These are phyloP conservation scores for Prenolepis imparis DNA, from an alignment of 2,888 invertebrate genomes.

Conservation along the genomic window DNA sequence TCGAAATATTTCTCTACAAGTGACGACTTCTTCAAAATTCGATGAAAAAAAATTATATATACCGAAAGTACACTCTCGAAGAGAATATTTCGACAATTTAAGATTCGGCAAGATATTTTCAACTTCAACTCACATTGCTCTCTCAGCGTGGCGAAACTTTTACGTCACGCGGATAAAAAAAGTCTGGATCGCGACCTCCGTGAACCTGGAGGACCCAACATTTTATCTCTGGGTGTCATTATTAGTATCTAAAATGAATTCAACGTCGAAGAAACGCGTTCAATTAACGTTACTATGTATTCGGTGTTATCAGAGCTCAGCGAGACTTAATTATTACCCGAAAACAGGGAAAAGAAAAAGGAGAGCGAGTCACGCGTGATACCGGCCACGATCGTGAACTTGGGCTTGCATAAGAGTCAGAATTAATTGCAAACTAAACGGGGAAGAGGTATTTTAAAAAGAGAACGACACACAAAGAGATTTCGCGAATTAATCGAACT, in stretches of 20 bases:
- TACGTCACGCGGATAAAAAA: conserved; percentile 55
- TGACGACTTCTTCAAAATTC: background rate
- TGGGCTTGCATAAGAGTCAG: conserved; percentile 49
- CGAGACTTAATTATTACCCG: conserved; percentile 48
- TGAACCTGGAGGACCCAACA: conserved; percentile 40
- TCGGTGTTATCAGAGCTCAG: conserved; percentile 29
- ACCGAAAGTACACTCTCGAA: background rate
- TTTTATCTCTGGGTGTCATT: conserved; percentile 45
- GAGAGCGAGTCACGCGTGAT: conserved; percentile 14
- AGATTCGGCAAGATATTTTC: conserved; percentile 40
- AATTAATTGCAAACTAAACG: conserved; percentile 36
- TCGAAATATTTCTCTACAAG: background rate
- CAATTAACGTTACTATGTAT: conserved; percentile 44
- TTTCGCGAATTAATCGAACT: conserved; percentile 4
- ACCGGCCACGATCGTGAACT: conserved; percentile 49
- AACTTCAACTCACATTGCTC: conserved; percentile 33
- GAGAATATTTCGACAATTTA: conserved; percentile 4
- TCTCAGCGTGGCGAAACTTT: conserved; percentile 18
- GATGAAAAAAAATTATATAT: background rate
- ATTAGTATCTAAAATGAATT: conserved; percentile 49
- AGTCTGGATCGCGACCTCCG: conserved; percentile 59
- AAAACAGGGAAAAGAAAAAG: conserved; percentile 26
- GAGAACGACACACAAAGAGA: background rate
- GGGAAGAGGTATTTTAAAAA: conserved; percentile 21
- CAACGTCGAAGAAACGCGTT: background rate